Percentiles rank a stretch among this genome's conserved stretches.
Conservation (phyloP, 2,113 vertebrate species). For the Muntiacus reevesi region DNA sequence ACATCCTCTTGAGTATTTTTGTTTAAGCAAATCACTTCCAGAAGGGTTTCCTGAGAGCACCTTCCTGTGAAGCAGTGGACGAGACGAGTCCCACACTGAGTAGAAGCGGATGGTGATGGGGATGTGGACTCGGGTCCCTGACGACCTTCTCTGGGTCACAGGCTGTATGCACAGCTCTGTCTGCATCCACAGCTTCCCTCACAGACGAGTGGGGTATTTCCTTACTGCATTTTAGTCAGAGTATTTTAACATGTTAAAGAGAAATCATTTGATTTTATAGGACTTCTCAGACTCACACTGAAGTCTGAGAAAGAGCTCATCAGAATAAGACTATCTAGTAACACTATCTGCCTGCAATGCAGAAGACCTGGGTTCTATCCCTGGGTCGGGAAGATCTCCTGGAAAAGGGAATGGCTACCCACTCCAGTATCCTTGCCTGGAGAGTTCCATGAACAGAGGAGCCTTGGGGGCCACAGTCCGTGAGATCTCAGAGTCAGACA, state of each 20-base stretch:
- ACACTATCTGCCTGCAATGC: background rate
- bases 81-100: background rate
- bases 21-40: background rate
- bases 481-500: background rate
- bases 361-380: background rate
- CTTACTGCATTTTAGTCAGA: background rate
- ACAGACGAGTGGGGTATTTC: background rate
- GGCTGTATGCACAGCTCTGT: background rate
- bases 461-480: background rate
- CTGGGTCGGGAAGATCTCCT: background rate
- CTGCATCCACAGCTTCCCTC: background rate
- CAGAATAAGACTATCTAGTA: background rate
- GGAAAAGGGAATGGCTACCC: background rate
- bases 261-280: background rate
- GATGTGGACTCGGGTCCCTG: background rate
- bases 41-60: background rate
- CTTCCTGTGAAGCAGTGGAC: background rate
- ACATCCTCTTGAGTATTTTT: background rate
- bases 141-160: background rate
- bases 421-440: background rate
- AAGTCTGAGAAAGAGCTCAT: conserved; percentile 5
- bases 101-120: background rate
- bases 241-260: conserved; percentile 24
- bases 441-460: background rate
- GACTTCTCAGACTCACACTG: background rate